Base-by-base conservation (phyloP, 2,888 invertebrate genomes). In the Allolobophora icterica region DNA sequence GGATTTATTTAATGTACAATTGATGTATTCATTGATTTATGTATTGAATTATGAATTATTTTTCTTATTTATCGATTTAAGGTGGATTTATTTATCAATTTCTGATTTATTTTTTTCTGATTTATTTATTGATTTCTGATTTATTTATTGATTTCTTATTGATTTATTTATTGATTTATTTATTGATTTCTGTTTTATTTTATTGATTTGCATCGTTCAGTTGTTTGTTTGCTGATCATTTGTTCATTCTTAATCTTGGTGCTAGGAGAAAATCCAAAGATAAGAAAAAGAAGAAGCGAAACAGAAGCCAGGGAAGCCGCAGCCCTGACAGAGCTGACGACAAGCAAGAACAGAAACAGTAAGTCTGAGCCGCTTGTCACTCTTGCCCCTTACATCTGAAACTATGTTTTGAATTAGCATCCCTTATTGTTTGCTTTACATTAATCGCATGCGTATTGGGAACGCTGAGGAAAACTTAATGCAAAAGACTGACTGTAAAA, bases 241-340 rank as follows among this genome's bases (percentile, higher is more conserved):
- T 87, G 34, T 33, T 30, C 13, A n/a, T n/a, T n/a, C 17, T 21
- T 52, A 24, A 87, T 38, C n/a, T 87, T 87, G 87, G 35, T 34
- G 15, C 35, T 38, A 87, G 87, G 38, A 87, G 87, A 17, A 87
- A 35, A 24, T 87, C 87, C 15, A 87, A 35, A 87, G 87, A 87
- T 87, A 87, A 87, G 35, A 87, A 87, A 17, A 87, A 87, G 35
- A 87, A 87, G 87, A 87, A 87, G 38, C 87, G 87, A 1, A 34
- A 35, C 87, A 30, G 15, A 24, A 87, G 87, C 87, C 87, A 87
- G 87, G 87, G 38, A 87, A 38, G 35, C 35, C 87, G 17, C 19
- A 87, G 87, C 24, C 87, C 87, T 8, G 87, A 87, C 38, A 17
- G 34, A 38, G 38, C 87, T 0, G 87, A 87, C 0, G 87, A 87